These are phyloP conservation scores for Gastracanthus pulcherrimus DNA, from an alignment of 2,888 invertebrate genomes.

Conservation along the genomic window DNA sequence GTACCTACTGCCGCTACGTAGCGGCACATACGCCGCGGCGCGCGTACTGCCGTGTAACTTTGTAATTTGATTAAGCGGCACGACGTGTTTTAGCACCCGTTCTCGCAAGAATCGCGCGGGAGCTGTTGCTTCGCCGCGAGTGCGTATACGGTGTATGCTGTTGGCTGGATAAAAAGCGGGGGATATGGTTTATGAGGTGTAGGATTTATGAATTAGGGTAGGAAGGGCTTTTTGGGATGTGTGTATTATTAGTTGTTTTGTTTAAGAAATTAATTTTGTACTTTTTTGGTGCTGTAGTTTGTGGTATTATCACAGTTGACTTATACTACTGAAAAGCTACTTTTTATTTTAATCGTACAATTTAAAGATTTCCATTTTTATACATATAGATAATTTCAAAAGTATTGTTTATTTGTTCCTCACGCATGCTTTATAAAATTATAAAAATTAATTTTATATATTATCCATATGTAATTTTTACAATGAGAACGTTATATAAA, in stretches of 20 bases:
- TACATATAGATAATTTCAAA: too few relatives aligned
- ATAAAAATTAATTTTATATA: too few relatives aligned
- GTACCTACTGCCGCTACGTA: not conserved
- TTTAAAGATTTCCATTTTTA: too few relatives aligned
- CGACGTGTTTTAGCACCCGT: constrained; percentile 22
- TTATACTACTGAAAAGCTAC: too few relatives aligned
- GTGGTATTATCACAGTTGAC: too few relatives aligned
- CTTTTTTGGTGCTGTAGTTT: not conserved
- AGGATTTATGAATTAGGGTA: not conserved
- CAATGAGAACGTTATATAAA: too few relatives aligned
- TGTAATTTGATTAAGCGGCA: constrained; percentile 30
- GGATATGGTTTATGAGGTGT: not conserved
- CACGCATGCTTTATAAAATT: too few relatives aligned
- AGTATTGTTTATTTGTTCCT: too few relatives aligned
- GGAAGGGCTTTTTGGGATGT: too few relatives aligned
- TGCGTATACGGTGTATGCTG: not conserved
- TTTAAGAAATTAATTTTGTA: not conserved
- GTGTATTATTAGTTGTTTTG: too few relatives aligned
- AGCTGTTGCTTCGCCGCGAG: not conserved
- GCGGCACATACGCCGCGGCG: not conserved
- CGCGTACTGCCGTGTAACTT: constrained; percentile 15
- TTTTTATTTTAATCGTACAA: too few relatives aligned
- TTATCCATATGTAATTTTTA: too few relatives aligned
- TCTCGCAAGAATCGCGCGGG: constrained; percentile 5
- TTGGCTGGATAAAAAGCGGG: not conserved